Base-by-base conservation (phyloP, 2,888 invertebrate genomes). In the Ochropacha duplaris region DNA sequence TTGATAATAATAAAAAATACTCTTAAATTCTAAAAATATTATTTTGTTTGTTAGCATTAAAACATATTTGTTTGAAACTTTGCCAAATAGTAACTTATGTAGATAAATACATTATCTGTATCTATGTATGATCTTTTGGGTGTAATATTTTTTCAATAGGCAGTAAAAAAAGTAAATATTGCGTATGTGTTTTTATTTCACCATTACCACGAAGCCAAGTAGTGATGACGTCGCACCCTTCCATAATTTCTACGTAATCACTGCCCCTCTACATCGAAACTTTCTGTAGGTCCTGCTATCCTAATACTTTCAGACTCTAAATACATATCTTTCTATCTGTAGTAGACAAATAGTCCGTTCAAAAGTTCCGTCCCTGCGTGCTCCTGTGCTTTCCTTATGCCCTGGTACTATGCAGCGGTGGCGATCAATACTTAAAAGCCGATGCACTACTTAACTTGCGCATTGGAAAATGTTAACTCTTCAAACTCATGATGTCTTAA, bases 21-120 rank as follows among this genome's bases (percentile, higher is more conserved):
- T n/a, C n/a, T n/a, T n/a, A 19, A 44, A 54, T 11, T 49, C 49
- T n/a, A 22, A 36, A 52, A 36, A 57, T 58, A 31, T 31, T 31
- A 50, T 63, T 64, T 62, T 55, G 55, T 51, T 58, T 57, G 24
- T 60, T 65, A 68, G 57, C 54, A 19, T 57, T 54, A 12, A n/a
- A 19, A 14, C 50, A 24, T 31, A 50, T 50, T 39, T 34, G 39
- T 57, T 57, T 57, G 57, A 54, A 19, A 50, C 12, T 24, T 19
- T 54, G 57, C 57, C 57, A 57, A 54, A n/a, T n/a, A 2, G 3
- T 26, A 26, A 2, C 2, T n/a, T n/a, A n/a, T n/a, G n/a, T n/a
- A n/a, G n/a, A n/a, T n/a, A n/a, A n/a, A n/a, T n/a, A n/a, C n/a
- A n/a, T 14, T 49, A 54, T 52, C 54, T 24, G 12, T 22, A 49